Evolutionary conservation across 1,140 invertebrate genomes (phyloP).

Genomic region (Ceratosolen solmsi): DNA sequence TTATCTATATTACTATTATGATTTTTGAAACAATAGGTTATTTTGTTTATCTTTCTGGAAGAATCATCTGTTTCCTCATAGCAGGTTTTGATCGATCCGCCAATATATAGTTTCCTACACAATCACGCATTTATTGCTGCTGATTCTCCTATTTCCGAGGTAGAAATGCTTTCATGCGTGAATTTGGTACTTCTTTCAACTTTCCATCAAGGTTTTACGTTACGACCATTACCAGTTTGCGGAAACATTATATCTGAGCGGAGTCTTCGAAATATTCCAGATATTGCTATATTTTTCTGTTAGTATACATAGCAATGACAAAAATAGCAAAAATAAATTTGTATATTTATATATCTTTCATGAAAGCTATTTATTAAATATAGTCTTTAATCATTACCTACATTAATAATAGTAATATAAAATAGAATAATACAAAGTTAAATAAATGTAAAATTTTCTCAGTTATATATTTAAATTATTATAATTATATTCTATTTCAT

Average conservation of each 20-base stretch:
- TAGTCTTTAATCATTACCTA: too few relatives aligned
- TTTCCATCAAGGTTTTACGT: constrained; percentile 20
- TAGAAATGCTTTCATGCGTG: background rate
- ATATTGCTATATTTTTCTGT: background rate
- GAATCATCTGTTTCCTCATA: background rate
- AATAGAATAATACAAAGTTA: too few relatives aligned
- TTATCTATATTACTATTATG: too few relatives aligned
- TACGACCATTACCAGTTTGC: constrained; percentile 3
- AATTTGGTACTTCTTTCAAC: constrained; percentile 12
- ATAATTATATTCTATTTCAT: too few relatives aligned
- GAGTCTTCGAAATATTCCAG: background rate
- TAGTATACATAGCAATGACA: background rate
- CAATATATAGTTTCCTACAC: background rate
- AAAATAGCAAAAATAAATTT: background rate
- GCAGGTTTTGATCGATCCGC: constrained; percentile 6
- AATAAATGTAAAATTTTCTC: too few relatives aligned
- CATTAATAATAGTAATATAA: too few relatives aligned
- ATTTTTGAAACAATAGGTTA: constrained; percentile 32
- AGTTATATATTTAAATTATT: too few relatives aligned
- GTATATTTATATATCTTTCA: background rate
- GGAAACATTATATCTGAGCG: background rate
- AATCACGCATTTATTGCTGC: constrained; percentile 28
- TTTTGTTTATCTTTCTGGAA: constrained; percentile 31
- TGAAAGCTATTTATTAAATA: background rate
- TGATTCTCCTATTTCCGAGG: constrained; percentile 20